Percentiles rank a stretch among this genome's conserved stretches.
Conservation (phyloP, 53 echinoderm and acorn worm species). For the Zoroaster sp. region DNA sequence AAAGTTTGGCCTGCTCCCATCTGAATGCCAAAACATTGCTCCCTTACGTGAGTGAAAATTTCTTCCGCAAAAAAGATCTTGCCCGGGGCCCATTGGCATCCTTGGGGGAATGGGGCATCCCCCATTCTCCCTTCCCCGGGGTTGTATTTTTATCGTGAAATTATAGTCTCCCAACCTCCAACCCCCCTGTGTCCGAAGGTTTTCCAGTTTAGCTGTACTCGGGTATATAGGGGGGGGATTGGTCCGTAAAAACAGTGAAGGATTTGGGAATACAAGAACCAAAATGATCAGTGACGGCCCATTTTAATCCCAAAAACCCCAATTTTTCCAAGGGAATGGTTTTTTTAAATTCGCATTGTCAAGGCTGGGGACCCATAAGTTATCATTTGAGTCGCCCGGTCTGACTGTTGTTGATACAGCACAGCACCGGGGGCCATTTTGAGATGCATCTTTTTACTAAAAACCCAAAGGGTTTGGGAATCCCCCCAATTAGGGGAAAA, state of each 20-base stretch:
- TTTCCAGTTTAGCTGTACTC: constrained; percentile 29
- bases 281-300: constrained; percentile 64
- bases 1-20: not conserved
- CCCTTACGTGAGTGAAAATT: not conserved
- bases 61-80: constrained; percentile 10
- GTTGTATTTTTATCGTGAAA: not conserved
- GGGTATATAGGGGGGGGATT: constrained; percentile 64
- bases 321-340: too few relatives aligned
- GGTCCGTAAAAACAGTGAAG: constrained; percentile 70
- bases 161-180: not conserved
- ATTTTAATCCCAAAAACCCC: constrained; percentile 65
- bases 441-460: constrained; percentile 64
- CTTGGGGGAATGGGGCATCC: constrained; percentile 15
- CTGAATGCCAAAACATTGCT: constrained; percentile 9
- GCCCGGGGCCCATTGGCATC: constrained; percentile 27
- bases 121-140: not conserved
- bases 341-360: constrained; percentile 29
- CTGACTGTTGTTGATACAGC: constrained; percentile 57
- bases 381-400: constrained; percentile 38
- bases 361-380: constrained; percentile 58
- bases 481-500: constrained; percentile 66
- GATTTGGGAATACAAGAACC: constrained; percentile 34
- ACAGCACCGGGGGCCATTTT: constrained; percentile 58
- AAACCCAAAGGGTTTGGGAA: constrained; percentile 52
- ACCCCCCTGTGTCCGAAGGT: constrained; percentile 39